Conservation (phyloP, 2,113 vertebrate genomes). For the Saccopteryx bilineata region DNA sequence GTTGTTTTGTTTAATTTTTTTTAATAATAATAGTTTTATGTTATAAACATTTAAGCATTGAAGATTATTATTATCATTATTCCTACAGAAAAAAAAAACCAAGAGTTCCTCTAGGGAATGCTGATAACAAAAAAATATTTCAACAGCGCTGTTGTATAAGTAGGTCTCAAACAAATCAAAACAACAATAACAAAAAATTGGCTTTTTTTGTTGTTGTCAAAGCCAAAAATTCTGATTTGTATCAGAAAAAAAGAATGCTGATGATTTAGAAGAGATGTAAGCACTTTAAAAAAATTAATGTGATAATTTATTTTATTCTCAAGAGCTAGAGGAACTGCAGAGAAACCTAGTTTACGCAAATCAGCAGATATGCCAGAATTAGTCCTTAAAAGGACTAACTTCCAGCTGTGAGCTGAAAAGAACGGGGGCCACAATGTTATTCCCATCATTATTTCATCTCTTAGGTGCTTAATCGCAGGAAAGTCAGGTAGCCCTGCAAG, state of each 20-base stretch:
- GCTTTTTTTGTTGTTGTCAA: not conserved
- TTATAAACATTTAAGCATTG: not conserved
- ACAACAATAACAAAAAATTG: not conserved
- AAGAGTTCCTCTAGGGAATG: not conserved
- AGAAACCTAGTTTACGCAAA: slow-evolving; percentile 14
- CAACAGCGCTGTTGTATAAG: not conserved
- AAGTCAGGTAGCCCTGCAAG: not conserved
- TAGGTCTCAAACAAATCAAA: slow-evolving; percentile 42
- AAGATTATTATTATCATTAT: slow-evolving; percentile 18
- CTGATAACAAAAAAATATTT: not conserved
- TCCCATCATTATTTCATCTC: not conserved
- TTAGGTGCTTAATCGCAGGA: not conserved
- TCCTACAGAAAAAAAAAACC: not conserved
- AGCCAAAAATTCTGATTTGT: slow-evolving; percentile 3
- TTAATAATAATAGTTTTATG: not conserved
- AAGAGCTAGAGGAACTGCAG: not conserved
- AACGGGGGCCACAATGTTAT: not conserved
- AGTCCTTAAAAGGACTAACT: slow-evolving; percentile 1
- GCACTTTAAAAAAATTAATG: not conserved
- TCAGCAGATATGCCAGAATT: not conserved
- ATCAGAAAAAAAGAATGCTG: slow-evolving; percentile 37
- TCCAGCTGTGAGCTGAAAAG: not conserved
- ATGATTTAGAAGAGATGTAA: slow-evolving; percentile 37
- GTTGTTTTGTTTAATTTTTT: not conserved
- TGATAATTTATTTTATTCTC: not conserved